Base-by-base conservation (phyloP, 2,888 invertebrate species). In the Ornithoptera alexandrae region DNA sequence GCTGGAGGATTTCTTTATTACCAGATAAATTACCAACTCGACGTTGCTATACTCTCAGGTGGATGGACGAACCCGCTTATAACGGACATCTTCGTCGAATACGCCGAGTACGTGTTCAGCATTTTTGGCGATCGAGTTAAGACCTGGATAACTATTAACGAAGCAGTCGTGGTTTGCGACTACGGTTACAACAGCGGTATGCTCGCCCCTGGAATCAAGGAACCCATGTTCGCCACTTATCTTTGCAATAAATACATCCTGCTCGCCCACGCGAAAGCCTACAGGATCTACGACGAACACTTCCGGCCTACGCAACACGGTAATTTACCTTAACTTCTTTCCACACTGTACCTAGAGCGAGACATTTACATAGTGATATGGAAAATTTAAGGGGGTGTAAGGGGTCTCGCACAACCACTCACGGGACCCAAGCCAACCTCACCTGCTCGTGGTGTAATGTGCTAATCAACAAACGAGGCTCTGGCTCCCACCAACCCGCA, bases 51-150 rank as follows among this genome's bases (percentile, higher is more conserved):
- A 15, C 17, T n/a, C 57, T 1, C 56, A 76, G 95, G 94, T 62
- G 95, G 95, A 7, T 95, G 95, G 95, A 85, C 93, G 0, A 95
- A 95, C 80, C 93, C 94, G 0, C 85, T 93, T 64, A 93, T 94
- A 4, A 87, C 69, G 2, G 71, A 73, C n/a, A 76, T 72, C 72
- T 76, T 75, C 36, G 73, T 71, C 36, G 69, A 65, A 6, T 69
- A 69, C 30, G 69, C 69, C 5, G 67, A 71, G 57, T 75, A 75
- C 65, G 74, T 72, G 2, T 93, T 92, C 77, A 84, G 88, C 15
- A 83, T 93, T 72, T 94, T 90, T 74, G 95, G 93, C 0, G 93
- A 94, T 74, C 90, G 94, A 42, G 94, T 95, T 8, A 89, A 93
- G 75, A 79, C 80, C 18, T 95, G 94, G 94, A 86, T 94, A 8